A percentile compares a stretch with the other conserved stretches of the same genome.
Evolutionary conservation across 2,888 invertebrate species (phyloP).

Genomic region (Trissoscelio sp.): DNA sequence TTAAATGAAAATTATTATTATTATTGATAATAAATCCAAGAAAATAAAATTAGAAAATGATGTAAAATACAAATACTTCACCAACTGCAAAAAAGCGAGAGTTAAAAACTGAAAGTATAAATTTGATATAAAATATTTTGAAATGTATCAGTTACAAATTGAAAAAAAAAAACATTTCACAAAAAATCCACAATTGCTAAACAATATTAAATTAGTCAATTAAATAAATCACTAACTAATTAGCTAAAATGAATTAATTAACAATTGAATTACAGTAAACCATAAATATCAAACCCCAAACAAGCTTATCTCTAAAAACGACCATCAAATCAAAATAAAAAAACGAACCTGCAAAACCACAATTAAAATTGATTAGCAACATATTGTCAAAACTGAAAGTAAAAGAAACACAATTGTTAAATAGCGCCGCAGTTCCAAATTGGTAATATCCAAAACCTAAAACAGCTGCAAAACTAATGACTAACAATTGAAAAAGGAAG

Average conservation of each 20-base stretch:
- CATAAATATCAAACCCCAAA: constrained; percentile 15
- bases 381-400: constrained; percentile 30
- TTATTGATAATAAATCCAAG: too few species aligned
- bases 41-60: too few species aligned
- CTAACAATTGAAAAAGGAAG: constrained; percentile 17
- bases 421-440: constrained; percentile 32
- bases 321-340: constrained; percentile 20
- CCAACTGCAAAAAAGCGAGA: too few species aligned
- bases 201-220: not conserved
- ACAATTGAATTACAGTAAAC: not conserved
- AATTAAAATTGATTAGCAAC: constrained; percentile 30
- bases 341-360: constrained; percentile 41
- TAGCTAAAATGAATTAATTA: not conserved
- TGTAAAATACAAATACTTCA: too few species aligned
- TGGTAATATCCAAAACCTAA: constrained; percentile 63
- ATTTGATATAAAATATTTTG: too few species aligned
- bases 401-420: constrained; percentile 30
- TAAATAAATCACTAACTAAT: not conserved
- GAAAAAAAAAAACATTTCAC: too few species aligned
- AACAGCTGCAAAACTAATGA: constrained; percentile 51
- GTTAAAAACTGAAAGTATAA: too few species aligned
- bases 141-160: too few species aligned
- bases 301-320: constrained; percentile 17
- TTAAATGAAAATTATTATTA: too few species aligned
- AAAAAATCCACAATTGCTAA: not conserved